phyloP scores from a whole-genome alignment of 1,140 invertebrate genomes.

The Papilio aristodemus region DNA sequence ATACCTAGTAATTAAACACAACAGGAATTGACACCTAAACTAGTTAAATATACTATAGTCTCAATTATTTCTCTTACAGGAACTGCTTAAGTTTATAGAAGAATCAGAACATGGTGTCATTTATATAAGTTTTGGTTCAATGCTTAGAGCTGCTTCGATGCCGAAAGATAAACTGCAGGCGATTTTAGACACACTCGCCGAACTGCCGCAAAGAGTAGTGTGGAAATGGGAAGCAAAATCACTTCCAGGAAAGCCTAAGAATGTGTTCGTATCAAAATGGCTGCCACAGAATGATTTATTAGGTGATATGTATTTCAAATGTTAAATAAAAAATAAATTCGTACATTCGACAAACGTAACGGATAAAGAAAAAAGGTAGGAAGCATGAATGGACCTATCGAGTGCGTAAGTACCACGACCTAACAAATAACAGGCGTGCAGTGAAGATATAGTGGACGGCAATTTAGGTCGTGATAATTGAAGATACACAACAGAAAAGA shows the following conservation, averaged over 20 bases:
- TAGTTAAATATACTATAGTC: too few relatives aligned
- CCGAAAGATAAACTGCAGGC: conserved; percentile 80
- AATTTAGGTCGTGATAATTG: too few relatives aligned
- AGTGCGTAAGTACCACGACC: too few relatives aligned
- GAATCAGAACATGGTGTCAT: conserved; percentile 85
- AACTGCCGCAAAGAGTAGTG: conserved; percentile 83
- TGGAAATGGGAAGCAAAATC: conserved; percentile 87
- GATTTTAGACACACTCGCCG: conserved; percentile 82
- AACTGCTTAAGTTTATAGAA: conserved; percentile 84
- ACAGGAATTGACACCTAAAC: too few relatives aligned
- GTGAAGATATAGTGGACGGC: too few relatives aligned
- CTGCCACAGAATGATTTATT: conserved; percentile 85
- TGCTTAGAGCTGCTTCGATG: conserved; percentile 82
- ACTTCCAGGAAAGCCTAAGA: conserved; percentile 81
- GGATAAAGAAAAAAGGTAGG: too few relatives aligned
- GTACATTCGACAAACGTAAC: too few relatives aligned
- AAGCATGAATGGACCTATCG: too few relatives aligned
- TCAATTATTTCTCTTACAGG: conserved; percentile 72
- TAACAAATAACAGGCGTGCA: too few relatives aligned
- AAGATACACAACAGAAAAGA: too few relatives aligned
- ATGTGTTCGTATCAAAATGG: conserved; percentile 85
- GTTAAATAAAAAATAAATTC: conserved; percentile 20
- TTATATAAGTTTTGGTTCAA: conserved; percentile 86
- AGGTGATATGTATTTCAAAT: conserved; percentile 74
- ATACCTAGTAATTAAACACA: too few relatives aligned